phyloP scores from a whole-genome alignment of 2,797 vertebrate species.

The Coccyzus lansbergi region DNA sequence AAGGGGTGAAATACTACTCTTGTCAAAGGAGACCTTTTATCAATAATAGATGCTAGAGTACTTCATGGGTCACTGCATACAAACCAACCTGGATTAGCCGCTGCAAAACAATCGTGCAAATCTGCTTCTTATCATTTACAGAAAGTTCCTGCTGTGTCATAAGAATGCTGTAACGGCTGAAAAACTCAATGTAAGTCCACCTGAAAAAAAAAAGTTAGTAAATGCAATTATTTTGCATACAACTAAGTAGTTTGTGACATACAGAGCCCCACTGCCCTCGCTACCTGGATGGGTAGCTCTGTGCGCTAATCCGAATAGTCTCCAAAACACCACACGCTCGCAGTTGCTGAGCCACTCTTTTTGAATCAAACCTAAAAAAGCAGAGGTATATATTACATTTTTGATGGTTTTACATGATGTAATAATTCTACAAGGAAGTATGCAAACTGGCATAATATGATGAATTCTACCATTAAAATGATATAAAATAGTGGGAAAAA shows the following conservation, averaged over 20 bases:
- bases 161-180: constrained; percentile 93
- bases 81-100: constrained; percentile 89
- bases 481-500: neutral
- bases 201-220: constrained; percentile 70
- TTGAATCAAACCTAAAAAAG: constrained; percentile 88
- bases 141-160: constrained; percentile 88
- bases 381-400: neutral
- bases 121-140: constrained; percentile 88
- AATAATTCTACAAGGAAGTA: neutral
- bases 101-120: constrained; percentile 89
- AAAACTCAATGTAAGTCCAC: constrained; percentile 98
- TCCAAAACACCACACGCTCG: constrained; percentile 96
- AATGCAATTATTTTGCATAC: neutral
- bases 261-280: too few species aligned
- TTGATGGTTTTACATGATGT: neutral
- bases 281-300: constrained; percentile 98
- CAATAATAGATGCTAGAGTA: neutral
- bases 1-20: neutral
- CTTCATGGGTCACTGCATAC: neutral
- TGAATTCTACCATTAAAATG: neutral
- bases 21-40: neutral
- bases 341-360: constrained; percentile 93
- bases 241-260: neutral
- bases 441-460: neutral
- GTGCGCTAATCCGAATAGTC: constrained; percentile 94